Evolutionary conservation across 2,888 invertebrate genomes (phyloP), one percentile per base, ranked within the genome.

Genomic region (Cordylochernes scorpioides): DNA sequence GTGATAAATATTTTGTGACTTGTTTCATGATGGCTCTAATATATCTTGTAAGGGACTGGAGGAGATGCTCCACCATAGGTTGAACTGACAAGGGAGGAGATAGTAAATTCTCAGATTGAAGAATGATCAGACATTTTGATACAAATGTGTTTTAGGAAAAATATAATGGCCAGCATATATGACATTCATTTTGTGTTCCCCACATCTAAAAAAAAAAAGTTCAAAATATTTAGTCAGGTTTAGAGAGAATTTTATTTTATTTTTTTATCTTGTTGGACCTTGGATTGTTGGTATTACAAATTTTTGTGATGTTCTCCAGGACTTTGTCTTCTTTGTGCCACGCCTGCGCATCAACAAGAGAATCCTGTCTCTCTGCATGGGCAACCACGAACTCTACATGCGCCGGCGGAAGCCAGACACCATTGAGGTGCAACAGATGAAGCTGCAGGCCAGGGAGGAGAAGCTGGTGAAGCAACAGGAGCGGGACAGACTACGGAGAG

Each of bases 341-440:
- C 71, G 94, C 43, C 78, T 97, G 41, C 71, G 91, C 53, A 91
- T 94, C 53, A 97, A 97, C 63, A 99, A 97, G 59, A 68, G 94
- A 45, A 97, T 97, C 54, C 62, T 97, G 45, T 88, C 94, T 32
- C 64, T 97, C 33, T 97, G 97, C 55, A 97, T 97, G 94, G 97
- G 94, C 47, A 97, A 97, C 61, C 94, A 97, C 60, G 94, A 97
- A 58, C 62, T 97, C 46, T 97, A 94, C 60, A 94, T 97, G 94
- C 68, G 94, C 34, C 65, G 97, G 43, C 71, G 97, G 50, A 97
- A 94, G 59, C 91, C 94, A 14, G 97, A 97, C 59, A 91, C 94
- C 43, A 94, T 97, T 50, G 97, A 97, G 61, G 47, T 97, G 38
- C 94, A 97, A 59, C 97, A 97, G 61, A 97, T 97, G 97, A 97